Evolutionary conservation across 2,113 vertebrate genomes (phyloP), one percentile per base, ranked within the genome.

Genomic region (Atractosteus spatula): DNA sequence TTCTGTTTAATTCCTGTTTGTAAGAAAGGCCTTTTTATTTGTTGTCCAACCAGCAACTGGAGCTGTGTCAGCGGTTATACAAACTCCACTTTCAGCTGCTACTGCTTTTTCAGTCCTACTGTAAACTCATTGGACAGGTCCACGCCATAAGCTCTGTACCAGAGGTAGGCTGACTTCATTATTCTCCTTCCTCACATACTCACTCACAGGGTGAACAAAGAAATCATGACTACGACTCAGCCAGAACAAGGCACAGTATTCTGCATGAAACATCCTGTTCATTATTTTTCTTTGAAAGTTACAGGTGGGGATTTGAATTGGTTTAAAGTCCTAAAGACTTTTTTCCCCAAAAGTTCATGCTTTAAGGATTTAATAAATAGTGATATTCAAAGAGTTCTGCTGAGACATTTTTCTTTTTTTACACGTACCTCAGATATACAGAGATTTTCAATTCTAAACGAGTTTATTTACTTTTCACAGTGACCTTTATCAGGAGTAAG

Each of bases 51-150:
- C 64, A 99, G 97, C 96, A 98, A 96, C 80, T 99, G 94, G 97
- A 99, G 84, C 92, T 99, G 77, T 99, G 97, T 88, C 97, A 98
- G 88, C 90, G 96, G 55, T 91, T 99, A 71, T 99, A 99, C 89
- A 99, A 99, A 78, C 94, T 99, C 70, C 97, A 99, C 78, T 99
- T 99, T 82, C 97, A 99, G 92, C 94, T 99, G 76, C 92, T 99
- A 68, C 90, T 99, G 71, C 95, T 99, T 82, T 99, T 98, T 91
- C 97, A 99, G 81, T 99, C 96, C 73, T 99, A 99, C 91, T 99
- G 96, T 84, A 96, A 98, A 76, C 96, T 99, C 85, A 97, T 98
- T 17, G 95, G 96, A 80, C 96, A 99, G 85, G 95, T 99, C 72
- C 95, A 98, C 0, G 94, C 95, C 87, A 93, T 97, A 84, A 97